Evolutionary conservation across 2,797 vertebrate species (phyloP).

Genomic region (Furcifer pardalis): DNA sequence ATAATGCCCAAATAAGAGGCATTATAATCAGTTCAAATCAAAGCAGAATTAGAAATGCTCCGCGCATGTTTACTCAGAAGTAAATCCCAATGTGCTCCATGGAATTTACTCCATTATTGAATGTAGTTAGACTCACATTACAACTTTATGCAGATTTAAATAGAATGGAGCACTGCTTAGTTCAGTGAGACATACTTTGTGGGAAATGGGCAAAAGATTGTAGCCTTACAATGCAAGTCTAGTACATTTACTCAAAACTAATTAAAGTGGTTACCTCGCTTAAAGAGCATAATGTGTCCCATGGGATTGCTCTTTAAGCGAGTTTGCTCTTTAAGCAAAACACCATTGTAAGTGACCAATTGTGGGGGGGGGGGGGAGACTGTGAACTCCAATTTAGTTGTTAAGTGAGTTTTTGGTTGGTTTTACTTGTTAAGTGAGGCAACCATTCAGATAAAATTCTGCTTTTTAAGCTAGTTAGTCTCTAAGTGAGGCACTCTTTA

Average conservation of each 20-base stretch:
- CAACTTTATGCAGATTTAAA: neutral
- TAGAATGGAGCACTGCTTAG: neutral
- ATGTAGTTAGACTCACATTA: neutral
- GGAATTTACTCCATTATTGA: neutral
- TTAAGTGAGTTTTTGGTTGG: too few species aligned
- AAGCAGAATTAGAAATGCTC: neutral
- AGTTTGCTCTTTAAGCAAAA: too few species aligned
- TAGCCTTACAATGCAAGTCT: neutral
- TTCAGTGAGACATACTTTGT: neutral
- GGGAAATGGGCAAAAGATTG: neutral
- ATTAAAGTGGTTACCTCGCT: too few species aligned
- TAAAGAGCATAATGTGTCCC: too few species aligned
- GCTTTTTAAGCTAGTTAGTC: too few species aligned
- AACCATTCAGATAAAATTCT: too few species aligned
- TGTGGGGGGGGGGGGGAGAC: too few species aligned
- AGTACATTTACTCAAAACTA: neutral
- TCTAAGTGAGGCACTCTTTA: too few species aligned
- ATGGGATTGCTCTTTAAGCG: too few species aligned
- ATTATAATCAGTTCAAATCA: neutral
- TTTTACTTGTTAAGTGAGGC: too few species aligned
- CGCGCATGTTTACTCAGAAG: neutral
- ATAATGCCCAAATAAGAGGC: neutral
- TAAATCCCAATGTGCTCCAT: neutral
- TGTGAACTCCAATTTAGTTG: too few species aligned
- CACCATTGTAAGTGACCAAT: too few species aligned